These are phyloP conservation scores for Sander lucioperca DNA, from an alignment of 2,113 vertebrate species.

Conservation along the genomic window DNA sequence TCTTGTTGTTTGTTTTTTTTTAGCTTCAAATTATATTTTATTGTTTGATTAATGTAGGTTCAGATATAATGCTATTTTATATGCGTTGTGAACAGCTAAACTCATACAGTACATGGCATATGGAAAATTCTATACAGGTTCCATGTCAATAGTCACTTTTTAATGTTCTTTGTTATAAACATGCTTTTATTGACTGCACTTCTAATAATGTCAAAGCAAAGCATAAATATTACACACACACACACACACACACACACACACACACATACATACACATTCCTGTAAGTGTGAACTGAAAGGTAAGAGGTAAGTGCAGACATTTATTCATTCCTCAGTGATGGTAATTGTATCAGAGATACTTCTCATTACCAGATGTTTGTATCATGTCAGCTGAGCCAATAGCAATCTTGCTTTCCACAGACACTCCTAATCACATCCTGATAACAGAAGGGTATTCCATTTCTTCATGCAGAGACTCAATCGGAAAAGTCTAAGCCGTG, in stretches of 20 bases:
- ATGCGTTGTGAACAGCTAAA: background rate
- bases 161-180: background rate
- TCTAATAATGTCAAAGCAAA: background rate
- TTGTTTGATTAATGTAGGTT: background rate
- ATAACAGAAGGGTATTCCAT: constrained; percentile 17
- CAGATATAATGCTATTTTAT: background rate
- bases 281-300: background rate
- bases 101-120: background rate
- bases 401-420: background rate
- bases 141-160: background rate
- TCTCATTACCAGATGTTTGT: constrained; percentile 1
- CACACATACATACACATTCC: background rate
- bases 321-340: background rate
- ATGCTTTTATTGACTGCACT: background rate
- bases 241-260: too few relatives aligned
- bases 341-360: constrained; percentile 15
- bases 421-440: constrained; percentile 14
- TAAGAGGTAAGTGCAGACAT: background rate
- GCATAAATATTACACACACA: background rate
- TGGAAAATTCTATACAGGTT: background rate
- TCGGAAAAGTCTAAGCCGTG: background rate
- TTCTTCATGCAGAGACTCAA: constrained; percentile 33
- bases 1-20: background rate
- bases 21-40: background rate
- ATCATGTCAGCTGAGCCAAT: constrained; percentile 21